Conservation (phyloP, 2,888 invertebrate genomes). For the Amblyjoppa fuscipennis region DNA sequence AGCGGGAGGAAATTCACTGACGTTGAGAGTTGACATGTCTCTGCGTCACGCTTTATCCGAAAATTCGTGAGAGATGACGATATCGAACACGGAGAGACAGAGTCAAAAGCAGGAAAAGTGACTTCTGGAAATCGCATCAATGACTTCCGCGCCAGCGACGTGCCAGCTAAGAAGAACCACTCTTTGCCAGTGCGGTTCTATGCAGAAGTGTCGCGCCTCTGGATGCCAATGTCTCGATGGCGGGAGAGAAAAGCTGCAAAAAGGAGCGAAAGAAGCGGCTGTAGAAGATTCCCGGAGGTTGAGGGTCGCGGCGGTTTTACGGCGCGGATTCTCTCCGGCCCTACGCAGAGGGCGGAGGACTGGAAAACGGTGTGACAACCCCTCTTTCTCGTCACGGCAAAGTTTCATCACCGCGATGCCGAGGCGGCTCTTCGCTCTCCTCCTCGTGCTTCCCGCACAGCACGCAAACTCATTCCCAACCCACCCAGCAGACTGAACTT, state of each 20-base stretch:
- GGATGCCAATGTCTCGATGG: slow-evolving; percentile 17
- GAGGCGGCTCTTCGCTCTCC: neutral
- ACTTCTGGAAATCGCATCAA: slow-evolving; percentile 7
- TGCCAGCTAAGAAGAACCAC: neutral
- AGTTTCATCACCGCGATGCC: slow-evolving; percentile 83
- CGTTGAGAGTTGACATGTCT: slow-evolving; percentile 27
- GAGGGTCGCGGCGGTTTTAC: slow-evolving; percentile 64
- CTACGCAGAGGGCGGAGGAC: slow-evolving; percentile 57
- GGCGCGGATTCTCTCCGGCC: slow-evolving; percentile 49
- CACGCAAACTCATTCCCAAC: slow-evolving; percentile 83
- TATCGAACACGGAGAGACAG: neutral
- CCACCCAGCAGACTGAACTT: slow-evolving; percentile 80
- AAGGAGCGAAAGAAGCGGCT: slow-evolving; percentile 20
- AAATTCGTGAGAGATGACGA: slow-evolving; percentile 39
- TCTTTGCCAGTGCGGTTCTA: neutral
- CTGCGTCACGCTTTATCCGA: slow-evolving; percentile 29
- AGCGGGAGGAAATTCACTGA: neutral
- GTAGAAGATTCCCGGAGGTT: slow-evolving; percentile 27
- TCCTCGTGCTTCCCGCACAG: slow-evolving; percentile 66
- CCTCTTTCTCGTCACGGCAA: slow-evolving; percentile 84
- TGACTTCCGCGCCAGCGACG: slow-evolving; percentile 12
- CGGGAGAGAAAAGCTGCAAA: slow-evolving; percentile 4
- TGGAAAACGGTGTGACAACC: slow-evolving; percentile 80
- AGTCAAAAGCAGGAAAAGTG: slow-evolving; percentile 19
- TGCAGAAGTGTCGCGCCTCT: neutral